phyloP scores from a whole-genome alignment of 2,113 vertebrate species.

The Falcunculus frontatus region DNA sequence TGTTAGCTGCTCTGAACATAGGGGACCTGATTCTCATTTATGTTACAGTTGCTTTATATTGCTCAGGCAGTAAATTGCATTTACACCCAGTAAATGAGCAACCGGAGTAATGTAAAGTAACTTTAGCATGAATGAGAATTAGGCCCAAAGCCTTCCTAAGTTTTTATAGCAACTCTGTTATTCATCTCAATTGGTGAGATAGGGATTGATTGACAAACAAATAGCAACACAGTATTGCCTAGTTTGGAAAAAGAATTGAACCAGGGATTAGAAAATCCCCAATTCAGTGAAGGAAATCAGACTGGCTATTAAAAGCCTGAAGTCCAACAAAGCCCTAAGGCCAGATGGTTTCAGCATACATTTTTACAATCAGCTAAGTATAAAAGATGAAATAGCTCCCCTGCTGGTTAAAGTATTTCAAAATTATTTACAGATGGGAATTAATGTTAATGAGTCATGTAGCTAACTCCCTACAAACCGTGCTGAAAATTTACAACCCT shows the following conservation, averaged over 20 bases:
- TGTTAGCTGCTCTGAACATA: conserved; percentile 51
- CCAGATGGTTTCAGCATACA: conserved; percentile 70
- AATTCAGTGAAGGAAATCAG: conserved; percentile 61
- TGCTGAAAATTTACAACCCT: conserved; percentile 50
- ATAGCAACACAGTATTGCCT: conserved; percentile 41
- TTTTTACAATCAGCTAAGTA: conserved; percentile 67
- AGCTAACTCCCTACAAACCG: conserved; percentile 42
- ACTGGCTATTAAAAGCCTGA: conserved; percentile 56
- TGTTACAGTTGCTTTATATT: conserved; percentile 41
- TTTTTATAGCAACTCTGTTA: conserved; percentile 52
- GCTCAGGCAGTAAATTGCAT: conserved; percentile 52
- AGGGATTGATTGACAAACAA: conserved; percentile 66
- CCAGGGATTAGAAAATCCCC: conserved; percentile 67
- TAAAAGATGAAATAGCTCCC: conserved; percentile 67
- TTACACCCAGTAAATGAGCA: conserved; percentile 51
- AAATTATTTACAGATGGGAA: conserved; percentile 68
- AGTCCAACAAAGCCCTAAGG: conserved; percentile 57
- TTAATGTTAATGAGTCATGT: conserved; percentile 63
- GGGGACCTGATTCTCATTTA: conserved; percentile 58
- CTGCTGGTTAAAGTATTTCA: conserved; percentile 63
- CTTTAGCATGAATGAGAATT: conserved; percentile 43
- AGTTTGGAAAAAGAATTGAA: conserved; percentile 57
- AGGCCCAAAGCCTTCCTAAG: conserved; percentile 52
- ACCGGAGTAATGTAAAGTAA: conserved; percentile 18
- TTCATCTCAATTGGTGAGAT: conserved; percentile 68